phyloP scores from a whole-genome alignment of 2,113 vertebrate species.

The Triplophysa dalaica region DNA sequence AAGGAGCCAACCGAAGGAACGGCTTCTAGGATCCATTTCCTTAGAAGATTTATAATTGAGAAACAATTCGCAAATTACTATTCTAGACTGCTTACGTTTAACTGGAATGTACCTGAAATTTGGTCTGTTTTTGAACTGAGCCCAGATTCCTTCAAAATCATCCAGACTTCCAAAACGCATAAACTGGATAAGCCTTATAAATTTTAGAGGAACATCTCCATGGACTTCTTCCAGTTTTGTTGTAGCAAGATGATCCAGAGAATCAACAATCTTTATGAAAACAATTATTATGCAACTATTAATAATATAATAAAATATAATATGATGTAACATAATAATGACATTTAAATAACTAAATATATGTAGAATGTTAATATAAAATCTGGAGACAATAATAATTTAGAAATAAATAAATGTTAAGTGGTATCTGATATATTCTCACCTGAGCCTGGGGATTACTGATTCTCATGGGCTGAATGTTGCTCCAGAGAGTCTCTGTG shows the following conservation, averaged over 20 bases:
- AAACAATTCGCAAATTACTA: background rate
- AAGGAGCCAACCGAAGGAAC: slow-evolving; percentile 70
- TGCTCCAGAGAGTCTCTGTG: slow-evolving; percentile 64
- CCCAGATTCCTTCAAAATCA: slow-evolving; percentile 68
- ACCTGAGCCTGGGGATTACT: slow-evolving; percentile 63
- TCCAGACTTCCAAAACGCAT: slow-evolving; percentile 58
- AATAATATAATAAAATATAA: too few species aligned
- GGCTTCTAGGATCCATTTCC: slow-evolving; percentile 75
- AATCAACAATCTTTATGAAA: slow-evolving; percentile 67
- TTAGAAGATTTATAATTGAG: slow-evolving; percentile 44
- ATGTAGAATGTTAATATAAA: background rate
- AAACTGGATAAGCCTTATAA: slow-evolving; percentile 76
- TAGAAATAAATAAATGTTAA: background rate
- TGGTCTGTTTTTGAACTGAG: slow-evolving; percentile 56
- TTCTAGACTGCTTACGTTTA: background rate
- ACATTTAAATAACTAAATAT: too few species aligned
- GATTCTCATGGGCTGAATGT: slow-evolving; percentile 71
- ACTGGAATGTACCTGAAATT: slow-evolving; percentile 61
- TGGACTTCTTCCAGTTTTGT: slow-evolving; percentile 71
- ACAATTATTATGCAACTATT: background rate
- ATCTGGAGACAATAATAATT: too few species aligned
- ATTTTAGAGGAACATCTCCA: slow-evolving; percentile 73
- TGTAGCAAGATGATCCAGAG: slow-evolving; percentile 72
- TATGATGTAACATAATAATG: background rate
- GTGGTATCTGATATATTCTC: slow-evolving; percentile 56